Percentiles rank a stretch among this genome's conserved stretches.
phyloP scores from a whole-genome alignment of 2,797 vertebrate genomes.

The Sibirionetta formosa region DNA sequence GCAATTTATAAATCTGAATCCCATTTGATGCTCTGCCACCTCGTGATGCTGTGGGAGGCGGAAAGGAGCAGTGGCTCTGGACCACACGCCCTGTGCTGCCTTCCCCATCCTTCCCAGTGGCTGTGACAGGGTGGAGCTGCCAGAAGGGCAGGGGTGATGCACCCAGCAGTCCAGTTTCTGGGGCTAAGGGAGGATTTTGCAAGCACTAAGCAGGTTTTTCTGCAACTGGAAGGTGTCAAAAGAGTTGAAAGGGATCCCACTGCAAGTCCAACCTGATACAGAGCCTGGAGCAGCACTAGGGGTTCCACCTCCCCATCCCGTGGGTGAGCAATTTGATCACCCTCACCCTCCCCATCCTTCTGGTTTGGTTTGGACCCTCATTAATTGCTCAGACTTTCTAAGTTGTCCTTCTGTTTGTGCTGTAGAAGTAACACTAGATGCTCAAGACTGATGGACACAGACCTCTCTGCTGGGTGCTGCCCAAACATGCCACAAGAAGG shows the following conservation, averaged over 20 bases:
- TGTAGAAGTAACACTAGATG: neutral
- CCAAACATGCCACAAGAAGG: neutral
- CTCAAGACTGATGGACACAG: accelerated
- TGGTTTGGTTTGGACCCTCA: neutral
- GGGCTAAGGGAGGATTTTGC: neutral
- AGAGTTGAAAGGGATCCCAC: neutral
- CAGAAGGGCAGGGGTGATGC: neutral
- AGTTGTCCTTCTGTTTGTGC: neutral
- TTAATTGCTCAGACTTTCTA: neutral
- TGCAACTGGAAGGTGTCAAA: neutral
- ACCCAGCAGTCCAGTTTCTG: accelerated
- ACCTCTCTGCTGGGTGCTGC: neutral
- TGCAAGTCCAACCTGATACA: neutral
- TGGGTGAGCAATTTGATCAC: neutral
- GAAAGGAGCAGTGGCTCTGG: neutral
- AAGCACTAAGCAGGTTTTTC: neutral
- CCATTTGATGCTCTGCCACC: neutral
- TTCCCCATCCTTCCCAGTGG: neutral
- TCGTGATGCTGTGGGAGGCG: accelerated
- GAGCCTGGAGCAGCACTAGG: neutral
- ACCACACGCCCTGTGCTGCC: accelerated
- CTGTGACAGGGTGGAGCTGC: accelerated
- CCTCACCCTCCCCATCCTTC: neutral
- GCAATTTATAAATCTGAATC: neutral
- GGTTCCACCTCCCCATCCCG: neutral